phyloP scores from a whole-genome alignment of 2,113 vertebrate species.

The Ahaetulla prasina region DNA sequence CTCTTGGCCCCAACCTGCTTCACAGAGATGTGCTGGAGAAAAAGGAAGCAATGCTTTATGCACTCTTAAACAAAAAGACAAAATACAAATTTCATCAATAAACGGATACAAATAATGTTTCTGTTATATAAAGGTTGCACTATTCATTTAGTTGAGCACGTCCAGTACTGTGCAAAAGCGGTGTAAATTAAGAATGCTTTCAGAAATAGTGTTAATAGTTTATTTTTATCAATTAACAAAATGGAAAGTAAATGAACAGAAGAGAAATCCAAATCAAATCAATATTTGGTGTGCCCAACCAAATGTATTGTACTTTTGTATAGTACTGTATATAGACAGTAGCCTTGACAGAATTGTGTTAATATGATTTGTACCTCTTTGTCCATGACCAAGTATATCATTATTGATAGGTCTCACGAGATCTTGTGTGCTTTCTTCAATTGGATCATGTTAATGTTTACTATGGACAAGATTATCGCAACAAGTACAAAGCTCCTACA shows the following conservation, averaged over 20 bases:
- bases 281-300: background rate
- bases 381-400: background rate
- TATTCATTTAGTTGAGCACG: background rate
- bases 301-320: background rate
- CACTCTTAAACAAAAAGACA: background rate
- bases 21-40: background rate
- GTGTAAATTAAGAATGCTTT: background rate
- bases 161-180: background rate
- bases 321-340: background rate
- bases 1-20: background rate
- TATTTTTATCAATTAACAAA: background rate
- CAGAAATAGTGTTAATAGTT: background rate
- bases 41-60: background rate
- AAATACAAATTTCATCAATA: background rate
- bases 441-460: conserved; percentile 96
- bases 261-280: background rate
- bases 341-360: background rate
- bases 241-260: background rate
- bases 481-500: conserved; percentile 95
- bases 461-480: conserved; percentile 95
- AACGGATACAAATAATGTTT: background rate
- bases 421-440: conserved; percentile 96
- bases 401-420: conserved; percentile 83
- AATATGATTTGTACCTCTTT: background rate
- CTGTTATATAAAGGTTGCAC: background rate